Conservation (phyloP, 2,888 invertebrate species). For the Folsomia candida region DNA sequence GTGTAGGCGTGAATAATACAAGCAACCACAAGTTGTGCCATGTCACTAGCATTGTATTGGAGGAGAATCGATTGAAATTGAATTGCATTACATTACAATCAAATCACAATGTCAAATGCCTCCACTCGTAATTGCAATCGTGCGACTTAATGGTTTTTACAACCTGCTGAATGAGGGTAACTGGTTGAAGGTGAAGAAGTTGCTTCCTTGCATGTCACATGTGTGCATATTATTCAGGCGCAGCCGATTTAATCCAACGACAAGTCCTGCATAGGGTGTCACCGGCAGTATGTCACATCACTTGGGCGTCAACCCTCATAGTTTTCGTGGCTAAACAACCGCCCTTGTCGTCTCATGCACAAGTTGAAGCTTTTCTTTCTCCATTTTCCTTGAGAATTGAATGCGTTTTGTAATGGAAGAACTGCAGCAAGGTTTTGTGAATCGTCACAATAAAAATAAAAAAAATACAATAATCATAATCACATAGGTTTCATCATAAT, state of each 20-base stretch:
- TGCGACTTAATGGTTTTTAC: neutral
- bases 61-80: constrained; percentile 10
- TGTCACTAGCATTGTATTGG: neutral
- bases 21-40: no score
- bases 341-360: constrained; percentile 40
- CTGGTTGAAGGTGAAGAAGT: neutral
- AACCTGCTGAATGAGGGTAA: neutral
- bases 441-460: no score
- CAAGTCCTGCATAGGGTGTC: constrained; percentile 42
- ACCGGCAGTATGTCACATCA: constrained; percentile 50
- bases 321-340: constrained; percentile 33
- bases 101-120: neutral
- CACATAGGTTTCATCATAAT: no score
- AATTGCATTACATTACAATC: neutral
- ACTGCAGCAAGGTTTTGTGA: neutral
- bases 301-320: constrained; percentile 46
- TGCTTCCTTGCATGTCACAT: constrained; percentile 6
- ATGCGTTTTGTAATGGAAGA: neutral
- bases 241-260: constrained; percentile 17
- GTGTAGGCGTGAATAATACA: no score
- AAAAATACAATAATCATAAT: no score
- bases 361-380: no score
- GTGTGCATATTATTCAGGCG: neutral
- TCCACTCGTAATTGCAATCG: neutral
- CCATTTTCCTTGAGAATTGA: neutral